Evolutionary conservation across 2,113 vertebrate genomes (phyloP).

Genomic region (Varanus salvator): DNA sequence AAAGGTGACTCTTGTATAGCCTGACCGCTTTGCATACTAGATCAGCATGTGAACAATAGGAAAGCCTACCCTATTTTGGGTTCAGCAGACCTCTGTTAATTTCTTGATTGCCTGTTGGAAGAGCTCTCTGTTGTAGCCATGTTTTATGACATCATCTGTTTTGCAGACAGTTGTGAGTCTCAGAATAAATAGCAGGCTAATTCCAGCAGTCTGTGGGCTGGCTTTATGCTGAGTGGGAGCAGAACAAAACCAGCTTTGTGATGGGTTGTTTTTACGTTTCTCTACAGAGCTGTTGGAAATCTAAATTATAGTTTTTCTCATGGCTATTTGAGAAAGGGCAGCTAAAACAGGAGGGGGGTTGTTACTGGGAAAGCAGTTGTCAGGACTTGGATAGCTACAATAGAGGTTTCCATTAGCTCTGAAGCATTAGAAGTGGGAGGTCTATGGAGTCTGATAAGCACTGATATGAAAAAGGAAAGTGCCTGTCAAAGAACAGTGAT

Average conservation of each 20-base stretch:
- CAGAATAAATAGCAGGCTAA: background rate
- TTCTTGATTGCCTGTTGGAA: background rate
- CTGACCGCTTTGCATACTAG: background rate
- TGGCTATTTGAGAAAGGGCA: conserved; percentile 38
- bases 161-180: conserved; percentile 39
- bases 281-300: conserved; percentile 48
- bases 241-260: conserved; percentile 51
- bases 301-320: conserved; percentile 46
- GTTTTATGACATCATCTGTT: conserved; percentile 48
- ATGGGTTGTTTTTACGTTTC: conserved; percentile 36
- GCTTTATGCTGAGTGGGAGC: conserved; percentile 36
- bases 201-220: conserved; percentile 34
- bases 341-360: background rate
- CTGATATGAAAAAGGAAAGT: conserved; percentile 53
- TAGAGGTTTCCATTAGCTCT: conserved; percentile 53
- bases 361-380: background rate
- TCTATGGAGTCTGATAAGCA: conserved; percentile 47
- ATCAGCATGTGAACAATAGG: conserved; percentile 9
- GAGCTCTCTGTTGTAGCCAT: conserved; percentile 38
- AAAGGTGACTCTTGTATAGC: background rate
- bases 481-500: background rate
- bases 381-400: conserved; percentile 38
- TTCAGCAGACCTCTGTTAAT: conserved; percentile 27
- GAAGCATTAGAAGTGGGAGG: conserved; percentile 60
- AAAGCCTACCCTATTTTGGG: background rate